Conservation (phyloP, 2,888 invertebrate species). For the Drosophila demipolita region DNA sequence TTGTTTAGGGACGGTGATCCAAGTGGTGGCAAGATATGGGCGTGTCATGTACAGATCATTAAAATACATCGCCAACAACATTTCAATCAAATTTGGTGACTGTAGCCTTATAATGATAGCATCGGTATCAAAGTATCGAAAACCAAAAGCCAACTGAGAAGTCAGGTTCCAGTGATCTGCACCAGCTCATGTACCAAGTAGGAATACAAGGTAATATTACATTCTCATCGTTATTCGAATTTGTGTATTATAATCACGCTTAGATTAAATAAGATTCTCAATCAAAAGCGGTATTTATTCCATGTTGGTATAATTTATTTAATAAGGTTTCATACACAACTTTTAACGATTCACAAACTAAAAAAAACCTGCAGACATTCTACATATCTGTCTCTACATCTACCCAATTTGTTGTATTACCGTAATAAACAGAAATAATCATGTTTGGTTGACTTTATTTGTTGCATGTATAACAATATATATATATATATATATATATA, state of each 20-base stretch:
- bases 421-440: conserved; percentile 13
- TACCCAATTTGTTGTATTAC: background rate
- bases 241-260: background rate
- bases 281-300: background rate
- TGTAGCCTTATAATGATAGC: background rate
- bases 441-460: conserved; percentile 74
- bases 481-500: conserved; percentile 26
- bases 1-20: background rate
- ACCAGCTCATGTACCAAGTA: background rate
- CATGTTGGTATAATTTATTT: background rate
- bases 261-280: background rate
- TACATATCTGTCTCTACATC: background rate
- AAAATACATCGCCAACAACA: background rate
- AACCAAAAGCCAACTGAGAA: background rate
- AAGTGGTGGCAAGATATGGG: background rate
- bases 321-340: background rate
- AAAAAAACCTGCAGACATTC: background rate
- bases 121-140: background rate
- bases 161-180: background rate
- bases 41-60: background rate
- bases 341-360: background rate
- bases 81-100: background rate
- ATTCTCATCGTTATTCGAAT: background rate
- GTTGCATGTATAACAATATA: conserved; percentile 52
- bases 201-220: background rate